Conservation (phyloP, 2,888 invertebrate genomes). For the Petrophora chlorosata region DNA sequence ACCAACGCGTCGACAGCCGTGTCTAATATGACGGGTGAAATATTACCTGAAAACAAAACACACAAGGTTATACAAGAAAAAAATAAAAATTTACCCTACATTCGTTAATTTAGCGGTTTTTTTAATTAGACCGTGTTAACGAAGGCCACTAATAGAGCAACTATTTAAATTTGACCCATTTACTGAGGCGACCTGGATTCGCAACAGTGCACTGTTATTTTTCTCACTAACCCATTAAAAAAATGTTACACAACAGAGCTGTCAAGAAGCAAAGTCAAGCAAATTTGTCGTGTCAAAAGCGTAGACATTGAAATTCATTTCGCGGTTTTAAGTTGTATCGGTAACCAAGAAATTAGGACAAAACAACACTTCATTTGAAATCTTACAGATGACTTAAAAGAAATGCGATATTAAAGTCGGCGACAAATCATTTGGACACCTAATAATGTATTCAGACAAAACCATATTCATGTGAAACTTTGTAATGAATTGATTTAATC, state of each 20-base stretch:
- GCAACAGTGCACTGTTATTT: slow-evolving; percentile 67
- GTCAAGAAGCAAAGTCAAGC: slow-evolving; percentile 64
- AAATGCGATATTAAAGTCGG: slow-evolving; percentile 21
- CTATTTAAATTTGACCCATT: slow-evolving; percentile 78
- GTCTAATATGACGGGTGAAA: slow-evolving; percentile 40
- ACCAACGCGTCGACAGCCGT: slow-evolving; percentile 28
- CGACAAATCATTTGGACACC: slow-evolving; percentile 24
- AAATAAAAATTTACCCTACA: slow-evolving; percentile 49
- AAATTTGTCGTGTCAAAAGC: slow-evolving; percentile 61
- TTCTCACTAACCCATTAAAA: slow-evolving; percentile 63
- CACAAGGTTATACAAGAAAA: slow-evolving; percentile 53
- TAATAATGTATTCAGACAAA: slow-evolving; percentile 24
- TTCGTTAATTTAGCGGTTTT: slow-evolving; percentile 52
- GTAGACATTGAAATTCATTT: slow-evolving; percentile 61
- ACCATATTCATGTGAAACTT: slow-evolving; percentile 13
- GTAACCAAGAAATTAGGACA: slow-evolving; percentile 40
- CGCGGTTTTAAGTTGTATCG: slow-evolving; percentile 54
- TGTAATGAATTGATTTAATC: slow-evolving; percentile 27
- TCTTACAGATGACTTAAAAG: slow-evolving; percentile 27
- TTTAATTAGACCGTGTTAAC: slow-evolving; percentile 78
- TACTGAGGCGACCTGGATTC: slow-evolving; percentile 72
- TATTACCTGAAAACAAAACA: slow-evolving; percentile 71
- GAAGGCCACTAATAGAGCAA: slow-evolving; percentile 63
- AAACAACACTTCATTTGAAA: slow-evolving; percentile 23
- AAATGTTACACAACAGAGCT: slow-evolving; percentile 70